A percentile compares a stretch with the other conserved stretches of the same genome.
phyloP scores from a whole-genome alignment of 2,888 invertebrate genomes.

The Horisme vitalbata region DNA sequence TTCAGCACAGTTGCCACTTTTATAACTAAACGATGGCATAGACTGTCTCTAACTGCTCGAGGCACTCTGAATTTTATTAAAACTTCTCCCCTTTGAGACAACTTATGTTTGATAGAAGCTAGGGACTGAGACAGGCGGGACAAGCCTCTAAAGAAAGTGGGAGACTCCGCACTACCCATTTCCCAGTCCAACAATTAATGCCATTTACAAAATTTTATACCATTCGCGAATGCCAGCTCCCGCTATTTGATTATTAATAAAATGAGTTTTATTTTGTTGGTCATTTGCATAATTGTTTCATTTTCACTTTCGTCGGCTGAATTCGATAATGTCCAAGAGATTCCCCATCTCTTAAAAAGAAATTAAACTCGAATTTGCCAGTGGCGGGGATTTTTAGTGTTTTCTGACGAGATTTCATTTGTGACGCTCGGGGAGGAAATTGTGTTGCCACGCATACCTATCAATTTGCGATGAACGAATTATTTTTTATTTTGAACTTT shows the following conservation, averaged over 20 bases:
- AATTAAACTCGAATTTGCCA: constrained; percentile 63
- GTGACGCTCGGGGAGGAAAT: constrained; percentile 21
- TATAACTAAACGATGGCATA: constrained; percentile 60
- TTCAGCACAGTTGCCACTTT: constrained; percentile 55
- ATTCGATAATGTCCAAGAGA: constrained; percentile 63
- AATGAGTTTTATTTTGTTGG: constrained; percentile 79
- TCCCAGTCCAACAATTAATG: constrained; percentile 67
- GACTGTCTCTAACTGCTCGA: constrained; percentile 67
- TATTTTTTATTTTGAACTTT: constrained; percentile 2
- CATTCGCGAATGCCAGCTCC: constrained; percentile 71
- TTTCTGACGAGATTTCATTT: constrained; percentile 43
- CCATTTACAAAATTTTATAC: constrained; percentile 78
- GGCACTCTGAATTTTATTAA: constrained; percentile 79
- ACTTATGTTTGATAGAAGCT: constrained; percentile 77
- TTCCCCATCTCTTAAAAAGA: constrained; percentile 61
- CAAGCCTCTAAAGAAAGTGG: constrained; percentile 31
- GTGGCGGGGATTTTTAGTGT: constrained; percentile 50
- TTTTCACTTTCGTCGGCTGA: constrained; percentile 66
- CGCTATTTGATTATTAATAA: constrained; percentile 79
- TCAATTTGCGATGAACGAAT: constrained; percentile 25
- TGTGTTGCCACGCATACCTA: constrained; percentile 19
- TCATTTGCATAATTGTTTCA: constrained; percentile 79
- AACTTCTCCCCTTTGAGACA: constrained; percentile 78
- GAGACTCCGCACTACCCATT: constrained; percentile 32
- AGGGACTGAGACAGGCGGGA: constrained; percentile 39